Base-by-base conservation (phyloP, 2,797 vertebrate genomes). In the Chrysocyon brachyurus region DNA sequence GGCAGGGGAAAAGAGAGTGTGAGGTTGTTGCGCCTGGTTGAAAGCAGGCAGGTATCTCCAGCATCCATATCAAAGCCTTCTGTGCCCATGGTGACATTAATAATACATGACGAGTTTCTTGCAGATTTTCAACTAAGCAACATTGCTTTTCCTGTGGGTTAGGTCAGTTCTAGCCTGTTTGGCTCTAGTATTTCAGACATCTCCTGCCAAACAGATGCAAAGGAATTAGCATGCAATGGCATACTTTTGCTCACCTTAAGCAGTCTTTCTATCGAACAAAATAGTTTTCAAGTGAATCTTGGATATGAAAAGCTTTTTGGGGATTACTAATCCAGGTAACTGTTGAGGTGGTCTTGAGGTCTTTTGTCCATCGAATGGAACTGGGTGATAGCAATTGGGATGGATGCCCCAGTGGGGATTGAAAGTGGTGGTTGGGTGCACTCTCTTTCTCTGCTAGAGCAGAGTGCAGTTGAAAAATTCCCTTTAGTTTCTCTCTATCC, bases 61-160 rank as follows among this genome's bases (percentile, higher is more conserved):
- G 89, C 33, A 88, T 88, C 90, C 59, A 56, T 94, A 90, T 96
- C 93, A 96, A 96, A 98, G 87, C 52, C 72, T 75, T 59, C 0
- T 3, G 10, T 79, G 81, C 81, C 66, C 64, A 73, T 40, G 68
- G 84, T 91, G 91, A 92, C n/a, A 87, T 98, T 94, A 98, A 97
- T 96, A 97, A 96, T 97, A 88, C 86, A 97, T 79, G 70, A 72
- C 0, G 3, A 75, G 24, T 93, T 83, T 95, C 82, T 91, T 96
- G 66, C 75, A 91, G 91, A 66, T 87, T 93, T 96, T 96, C 81
- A 96, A 14, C 77, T 95, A 95, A 96, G 90, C 84, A 86, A 6
- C 68, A n/a, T 72, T 90, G 57, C 63, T 91, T 94, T 95, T 96
- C 89, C 95, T 90, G 91, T 93, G 95, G 95, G 77, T 96, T 92